Percentiles rank a stretch among this genome's conserved stretches.
phyloP scores from a whole-genome alignment of 2,797 vertebrate genomes.

The Rhincodon typus region DNA sequence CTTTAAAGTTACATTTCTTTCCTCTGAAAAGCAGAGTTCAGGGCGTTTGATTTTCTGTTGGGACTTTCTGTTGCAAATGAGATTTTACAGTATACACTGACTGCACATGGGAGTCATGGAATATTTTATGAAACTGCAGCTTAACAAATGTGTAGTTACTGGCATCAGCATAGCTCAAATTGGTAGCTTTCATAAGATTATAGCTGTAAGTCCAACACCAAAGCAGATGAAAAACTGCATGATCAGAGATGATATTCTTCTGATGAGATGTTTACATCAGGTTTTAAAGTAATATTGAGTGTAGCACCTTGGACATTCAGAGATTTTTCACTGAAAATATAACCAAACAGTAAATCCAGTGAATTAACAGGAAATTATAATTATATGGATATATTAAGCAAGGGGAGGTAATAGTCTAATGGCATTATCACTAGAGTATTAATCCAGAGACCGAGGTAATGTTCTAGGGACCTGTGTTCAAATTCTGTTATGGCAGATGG shows the following conservation, averaged over 20 bases:
- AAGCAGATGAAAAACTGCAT: not conserved
- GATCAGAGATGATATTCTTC: not conserved
- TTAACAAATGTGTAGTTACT: not conserved
- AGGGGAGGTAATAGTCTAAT: too few species aligned
- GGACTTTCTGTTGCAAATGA: not conserved
- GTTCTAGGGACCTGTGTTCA: too few species aligned
- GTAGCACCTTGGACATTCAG: not conserved
- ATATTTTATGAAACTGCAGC: not conserved
- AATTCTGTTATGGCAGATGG: too few species aligned
- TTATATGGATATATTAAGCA: too few species aligned
- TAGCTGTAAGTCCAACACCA: not conserved
- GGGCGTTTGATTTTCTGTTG: not conserved
- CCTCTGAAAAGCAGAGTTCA: not conserved
- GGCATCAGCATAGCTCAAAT: not conserved
- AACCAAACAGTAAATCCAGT: not conserved
- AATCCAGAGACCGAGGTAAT: too few species aligned
- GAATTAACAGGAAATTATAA: not conserved
- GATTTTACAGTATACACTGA: not conserved
- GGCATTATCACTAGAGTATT: too few species aligned
- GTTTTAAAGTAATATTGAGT: not conserved
- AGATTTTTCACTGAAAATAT: not conserved
- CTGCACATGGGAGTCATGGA: not conserved
- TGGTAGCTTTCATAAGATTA: not conserved
- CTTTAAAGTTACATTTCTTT: not conserved
- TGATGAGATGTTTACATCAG: not conserved